Conservation (phyloP, 2,888 invertebrate species). For the Strigamia transsilvanica region DNA sequence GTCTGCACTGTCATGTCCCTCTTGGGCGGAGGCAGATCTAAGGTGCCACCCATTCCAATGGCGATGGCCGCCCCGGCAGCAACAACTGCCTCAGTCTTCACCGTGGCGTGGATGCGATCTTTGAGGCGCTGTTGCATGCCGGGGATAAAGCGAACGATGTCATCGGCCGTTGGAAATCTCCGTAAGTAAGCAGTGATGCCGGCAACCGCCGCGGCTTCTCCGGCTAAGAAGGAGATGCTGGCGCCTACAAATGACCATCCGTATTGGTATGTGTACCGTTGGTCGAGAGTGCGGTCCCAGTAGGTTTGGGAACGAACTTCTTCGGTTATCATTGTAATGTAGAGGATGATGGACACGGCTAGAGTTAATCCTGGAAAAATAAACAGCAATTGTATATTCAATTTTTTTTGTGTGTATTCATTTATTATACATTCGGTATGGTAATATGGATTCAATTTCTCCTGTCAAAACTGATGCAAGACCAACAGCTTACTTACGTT, state of each 20-base stretch:
- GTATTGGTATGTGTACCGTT: slow-evolving; percentile 42
- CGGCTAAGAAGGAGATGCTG: slow-evolving; percentile 42
- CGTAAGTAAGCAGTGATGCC: slow-evolving; percentile 51
- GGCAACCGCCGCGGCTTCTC: slow-evolving; percentile 46
- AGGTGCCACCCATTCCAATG: slow-evolving; percentile 1
- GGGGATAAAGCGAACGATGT: slow-evolving; percentile 52
- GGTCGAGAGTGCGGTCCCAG: slow-evolving; percentile 41
- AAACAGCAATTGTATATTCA: background rate
- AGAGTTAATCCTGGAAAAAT: slow-evolving; percentile 39
- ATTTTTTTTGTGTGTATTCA: background rate
- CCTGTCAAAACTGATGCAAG: too few relatives aligned
- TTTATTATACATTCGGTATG: too few relatives aligned
- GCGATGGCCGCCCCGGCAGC: slow-evolving; percentile 22
- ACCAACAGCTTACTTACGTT: too few relatives aligned
- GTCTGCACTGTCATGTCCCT: slow-evolving; percentile 54
- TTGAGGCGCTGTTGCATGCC: slow-evolving; percentile 50
- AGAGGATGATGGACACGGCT: slow-evolving; percentile 51
- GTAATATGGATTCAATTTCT: too few relatives aligned
- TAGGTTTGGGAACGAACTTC: slow-evolving; percentile 10
- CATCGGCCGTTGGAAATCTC: slow-evolving; percentile 51
- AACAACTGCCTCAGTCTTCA: slow-evolving; percentile 1
- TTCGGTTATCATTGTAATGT: slow-evolving; percentile 53
- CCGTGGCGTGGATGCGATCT: slow-evolving; percentile 12
- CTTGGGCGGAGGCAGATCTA: slow-evolving; percentile 41
- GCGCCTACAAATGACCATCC: slow-evolving; percentile 52